Evolutionary conservation across 2,797 vertebrate genomes (phyloP).

Genomic region (Aulostomus chinensis): DNA sequence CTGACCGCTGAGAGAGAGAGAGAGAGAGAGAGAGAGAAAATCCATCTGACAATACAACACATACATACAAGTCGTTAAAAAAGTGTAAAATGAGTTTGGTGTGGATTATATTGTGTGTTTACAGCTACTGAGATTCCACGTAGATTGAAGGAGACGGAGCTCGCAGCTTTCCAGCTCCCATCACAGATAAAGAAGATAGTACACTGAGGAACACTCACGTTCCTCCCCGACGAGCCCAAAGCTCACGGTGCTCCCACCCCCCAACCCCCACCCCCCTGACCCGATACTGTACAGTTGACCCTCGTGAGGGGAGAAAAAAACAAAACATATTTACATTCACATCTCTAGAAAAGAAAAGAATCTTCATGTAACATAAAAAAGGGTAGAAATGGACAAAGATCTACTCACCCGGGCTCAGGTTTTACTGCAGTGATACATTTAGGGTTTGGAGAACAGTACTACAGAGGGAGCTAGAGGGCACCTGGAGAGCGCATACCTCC

Average conservation of each 20-base stretch:
- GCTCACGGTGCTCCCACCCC: slow-evolving; percentile 55
- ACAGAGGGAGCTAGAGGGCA: not conserved
- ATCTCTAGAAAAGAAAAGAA: slow-evolving; percentile 60
- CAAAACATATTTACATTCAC: slow-evolving; percentile 79
- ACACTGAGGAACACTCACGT: slow-evolving; percentile 66
- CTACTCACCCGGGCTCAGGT: slow-evolving; percentile 32
- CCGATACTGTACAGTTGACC: slow-evolving; percentile 69
- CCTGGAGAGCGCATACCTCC: too few species aligned
- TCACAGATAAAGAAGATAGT: slow-evolving; percentile 49
- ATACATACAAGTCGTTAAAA: slow-evolving; percentile 61
- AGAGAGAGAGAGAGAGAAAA: slow-evolving; percentile 2
- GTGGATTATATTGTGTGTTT: slow-evolving; percentile 50
- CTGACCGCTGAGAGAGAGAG: slow-evolving; percentile 21
- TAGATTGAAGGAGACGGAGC: slow-evolving; percentile 22
- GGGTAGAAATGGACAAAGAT: slow-evolving; percentile 41
- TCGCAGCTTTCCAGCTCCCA: slow-evolving; percentile 55
- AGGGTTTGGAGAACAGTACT: too few species aligned
- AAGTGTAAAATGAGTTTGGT: slow-evolving; percentile 42
- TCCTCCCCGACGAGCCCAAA: slow-evolving; percentile 63
- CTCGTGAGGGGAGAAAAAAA: slow-evolving; percentile 26
- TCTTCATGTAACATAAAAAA: slow-evolving; percentile 44
- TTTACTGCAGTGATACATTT: too few species aligned
- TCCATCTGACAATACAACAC: slow-evolving; percentile 60
- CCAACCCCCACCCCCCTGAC: slow-evolving; percentile 27
- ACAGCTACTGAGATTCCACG: slow-evolving; percentile 45